phyloP scores from a whole-genome alignment of 2,113 vertebrate genomes.

The Dryoscopus gambensis region DNA sequence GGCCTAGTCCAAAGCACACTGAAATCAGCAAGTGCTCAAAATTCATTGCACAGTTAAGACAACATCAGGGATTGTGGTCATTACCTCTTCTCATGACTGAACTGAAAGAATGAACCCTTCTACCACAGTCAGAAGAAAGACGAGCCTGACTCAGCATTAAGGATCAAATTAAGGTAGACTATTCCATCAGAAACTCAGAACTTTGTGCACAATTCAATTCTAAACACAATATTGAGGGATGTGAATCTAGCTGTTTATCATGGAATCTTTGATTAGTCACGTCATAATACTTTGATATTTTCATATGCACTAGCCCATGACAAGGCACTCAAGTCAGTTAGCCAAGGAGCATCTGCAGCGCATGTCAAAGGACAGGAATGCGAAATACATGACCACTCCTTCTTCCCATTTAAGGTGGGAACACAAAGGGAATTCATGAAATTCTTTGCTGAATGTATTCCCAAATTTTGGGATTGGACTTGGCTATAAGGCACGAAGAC shows the following conservation, averaged over 20 bases:
- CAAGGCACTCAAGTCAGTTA: background rate
- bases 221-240: background rate
- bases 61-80: background rate
- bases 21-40: background rate
- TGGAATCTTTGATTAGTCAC: background rate
- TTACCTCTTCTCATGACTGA: background rate
- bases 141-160: background rate
- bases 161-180: background rate
- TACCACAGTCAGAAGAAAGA: background rate
- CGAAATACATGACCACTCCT: background rate
- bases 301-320: background rate
- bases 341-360: background rate
- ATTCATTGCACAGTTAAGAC: background rate
- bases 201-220: background rate
- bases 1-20: background rate
- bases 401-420: background rate
- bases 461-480: background rate
- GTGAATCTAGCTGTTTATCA: background rate
- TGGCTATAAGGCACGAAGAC: background rate
- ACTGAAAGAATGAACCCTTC: background rate
- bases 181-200: background rate
- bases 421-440: background rate
- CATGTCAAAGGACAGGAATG: background rate
- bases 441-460: background rate
- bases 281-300: background rate